These are phyloP conservation scores for Colius striatus DNA, from an alignment of 2,113 vertebrate species.

Conservation along the genomic window DNA sequence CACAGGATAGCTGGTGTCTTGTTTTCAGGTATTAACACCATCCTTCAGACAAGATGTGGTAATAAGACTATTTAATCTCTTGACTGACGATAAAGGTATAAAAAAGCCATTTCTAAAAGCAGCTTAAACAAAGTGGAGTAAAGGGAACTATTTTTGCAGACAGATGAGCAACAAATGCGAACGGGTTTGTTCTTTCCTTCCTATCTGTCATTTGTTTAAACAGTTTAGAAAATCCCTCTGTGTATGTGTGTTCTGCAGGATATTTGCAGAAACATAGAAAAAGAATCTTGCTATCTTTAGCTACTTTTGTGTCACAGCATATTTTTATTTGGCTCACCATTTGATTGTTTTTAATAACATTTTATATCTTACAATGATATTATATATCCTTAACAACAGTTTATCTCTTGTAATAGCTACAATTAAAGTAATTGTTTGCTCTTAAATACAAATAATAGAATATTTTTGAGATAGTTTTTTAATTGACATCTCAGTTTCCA, in stretches of 20 bases:
- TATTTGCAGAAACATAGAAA: background rate
- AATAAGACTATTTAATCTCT: background rate
- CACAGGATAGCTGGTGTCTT: accelerated
- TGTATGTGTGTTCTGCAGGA: background rate
- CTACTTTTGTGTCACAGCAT: background rate
- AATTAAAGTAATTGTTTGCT: background rate
- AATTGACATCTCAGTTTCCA: background rate
- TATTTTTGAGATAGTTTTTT: background rate
- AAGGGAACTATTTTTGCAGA: background rate
- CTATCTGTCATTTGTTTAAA: background rate
- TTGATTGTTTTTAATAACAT: background rate
- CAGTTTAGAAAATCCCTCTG: background rate
- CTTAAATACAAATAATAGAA: background rate
- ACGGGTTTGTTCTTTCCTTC: background rate
- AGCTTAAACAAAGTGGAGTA: background rate
- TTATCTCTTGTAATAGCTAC: background rate
- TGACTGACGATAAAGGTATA: background rate
- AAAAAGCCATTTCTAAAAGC: background rate
- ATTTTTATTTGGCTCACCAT: background rate
- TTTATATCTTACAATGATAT: background rate
- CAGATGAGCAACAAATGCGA: background rate
- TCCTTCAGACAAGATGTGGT: background rate
- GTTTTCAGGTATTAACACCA: background rate
- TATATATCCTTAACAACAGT: background rate
- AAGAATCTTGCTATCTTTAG: background rate